phyloP scores from a whole-genome alignment of 2,888 invertebrate species.

The Cordilura impudica region DNA sequence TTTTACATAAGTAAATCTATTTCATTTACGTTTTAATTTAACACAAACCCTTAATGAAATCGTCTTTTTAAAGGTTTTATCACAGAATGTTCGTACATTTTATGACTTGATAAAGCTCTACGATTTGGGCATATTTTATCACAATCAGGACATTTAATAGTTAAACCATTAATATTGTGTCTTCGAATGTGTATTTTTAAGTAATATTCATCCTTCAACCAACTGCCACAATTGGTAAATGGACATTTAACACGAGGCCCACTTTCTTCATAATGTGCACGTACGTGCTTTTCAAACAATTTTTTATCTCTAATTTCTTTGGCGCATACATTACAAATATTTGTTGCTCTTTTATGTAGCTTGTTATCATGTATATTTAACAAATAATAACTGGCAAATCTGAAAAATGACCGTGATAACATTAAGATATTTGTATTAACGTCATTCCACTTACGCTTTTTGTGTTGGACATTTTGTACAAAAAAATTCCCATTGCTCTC shows the following conservation, averaged over 20 bases:
- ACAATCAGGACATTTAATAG: constrained; percentile 70
- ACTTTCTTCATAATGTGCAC: constrained; percentile 72
- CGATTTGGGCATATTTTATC: constrained; percentile 74
- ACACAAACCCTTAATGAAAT: constrained; percentile 72
- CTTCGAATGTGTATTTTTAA: constrained; percentile 73
- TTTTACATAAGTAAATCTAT: not conserved
- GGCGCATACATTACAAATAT: constrained; percentile 76
- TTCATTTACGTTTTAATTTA: not conserved
- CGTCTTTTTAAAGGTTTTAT: constrained; percentile 76
- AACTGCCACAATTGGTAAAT: constrained; percentile 74
- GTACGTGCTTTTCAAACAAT: constrained; percentile 74
- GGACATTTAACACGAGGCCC: constrained; percentile 75
- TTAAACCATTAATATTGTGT: constrained; percentile 69
- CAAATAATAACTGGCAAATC: constrained; percentile 73
- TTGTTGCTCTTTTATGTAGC: constrained; percentile 71
- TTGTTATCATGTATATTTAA: constrained; percentile 71
- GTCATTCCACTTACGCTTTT: constrained; percentile 64
- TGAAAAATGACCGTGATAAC: constrained; percentile 50
- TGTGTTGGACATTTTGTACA: constrained; percentile 70
- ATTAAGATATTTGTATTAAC: not conserved
- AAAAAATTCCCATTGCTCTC: constrained; percentile 69
- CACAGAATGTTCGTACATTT: constrained; percentile 76
- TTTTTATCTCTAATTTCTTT: constrained; percentile 75
- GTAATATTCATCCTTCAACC: constrained; percentile 75
- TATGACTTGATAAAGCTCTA: constrained; percentile 75